These are phyloP conservation scores for Eolophus roseicapilla DNA, from an alignment of 2,113 vertebrate species.

Conservation along the genomic window DNA sequence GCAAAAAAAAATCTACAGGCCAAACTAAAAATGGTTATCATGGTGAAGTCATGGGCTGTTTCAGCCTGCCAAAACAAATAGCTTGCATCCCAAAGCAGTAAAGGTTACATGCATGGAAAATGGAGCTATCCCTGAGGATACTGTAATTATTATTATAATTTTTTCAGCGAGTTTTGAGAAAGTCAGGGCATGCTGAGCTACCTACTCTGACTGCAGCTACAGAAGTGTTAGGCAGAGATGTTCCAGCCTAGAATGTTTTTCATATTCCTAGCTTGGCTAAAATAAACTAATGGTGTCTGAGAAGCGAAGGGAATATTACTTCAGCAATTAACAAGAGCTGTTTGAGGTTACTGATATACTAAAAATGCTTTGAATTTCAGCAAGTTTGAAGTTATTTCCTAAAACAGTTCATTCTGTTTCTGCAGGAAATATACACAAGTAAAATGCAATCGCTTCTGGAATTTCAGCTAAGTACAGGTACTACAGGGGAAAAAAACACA, in stretches of 20 bases:
- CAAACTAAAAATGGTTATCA: conserved; percentile 63
- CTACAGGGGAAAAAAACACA: background rate
- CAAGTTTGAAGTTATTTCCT: background rate
- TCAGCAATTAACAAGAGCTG: background rate
- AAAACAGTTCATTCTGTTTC: background rate
- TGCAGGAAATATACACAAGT: background rate
- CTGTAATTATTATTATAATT: conserved; percentile 41
- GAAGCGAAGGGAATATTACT: background rate
- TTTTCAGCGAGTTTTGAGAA: conserved; percentile 30
- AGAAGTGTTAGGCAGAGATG: background rate
- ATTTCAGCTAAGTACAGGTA: background rate
- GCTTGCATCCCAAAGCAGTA: conserved; percentile 51
- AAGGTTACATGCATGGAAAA: conserved; percentile 65
- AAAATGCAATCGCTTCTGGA: background rate
- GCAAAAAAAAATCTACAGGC: background rate
- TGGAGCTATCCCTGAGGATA: conserved; percentile 49
- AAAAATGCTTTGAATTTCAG: background rate
- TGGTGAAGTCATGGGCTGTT: conserved; percentile 49
- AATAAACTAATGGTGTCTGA: background rate
- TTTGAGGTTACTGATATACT: background rate
- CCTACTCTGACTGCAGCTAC: background rate
- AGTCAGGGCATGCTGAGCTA: background rate
- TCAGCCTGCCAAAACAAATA: conserved; percentile 65
- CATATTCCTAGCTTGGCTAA: background rate
- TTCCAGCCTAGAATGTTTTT: background rate